Evolutionary conservation across 2,113 vertebrate species (phyloP), one percentile per base, ranked within the genome.

Genomic region (Panthera tigris): DNA sequence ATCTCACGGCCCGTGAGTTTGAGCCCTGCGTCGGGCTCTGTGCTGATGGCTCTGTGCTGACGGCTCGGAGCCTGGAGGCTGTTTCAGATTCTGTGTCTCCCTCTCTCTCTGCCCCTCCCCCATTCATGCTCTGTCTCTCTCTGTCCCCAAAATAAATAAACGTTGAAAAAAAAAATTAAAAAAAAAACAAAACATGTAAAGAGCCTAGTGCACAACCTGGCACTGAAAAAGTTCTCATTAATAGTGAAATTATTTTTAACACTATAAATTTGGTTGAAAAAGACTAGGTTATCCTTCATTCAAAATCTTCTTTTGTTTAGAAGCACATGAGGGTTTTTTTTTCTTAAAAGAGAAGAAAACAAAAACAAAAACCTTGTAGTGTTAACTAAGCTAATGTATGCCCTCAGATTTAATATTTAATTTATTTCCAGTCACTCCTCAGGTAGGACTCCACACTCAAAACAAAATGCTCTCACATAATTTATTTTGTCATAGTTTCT

Each of bases 381-480:
- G 65, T 61, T 86, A 94, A n/a, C 33, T 55, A 85, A 69, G 41
- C n/a, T 73, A 88, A 45, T 11, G 0, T 63, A 7, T 71, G 6
- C 12, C 50, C 55, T 93, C 15, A 76, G 33, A 71, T 52, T 85
- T 92, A 78, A 65, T 63, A 57, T 15, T 82, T 91, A 55, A 61
- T 82, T 92, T 36, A 36, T 89, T 95, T 93, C 41, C 45, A 25
- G 7, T 65, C 71, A 89, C 25, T 81, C 50, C n/a, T 84, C 88
- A 68, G 33, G 14, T 68, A 21, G 74, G 55, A 73, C n/a, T 83
- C 80, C 63, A 41, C 13, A 69, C 69, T 82, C 76, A 36, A 89
- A 96, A 95, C 33, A 81, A 86, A 91, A n/a, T 66, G 33, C 94
- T 78, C 73, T 65, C 31, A 66, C 16, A 23, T 16, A 65, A 18